Conservation (phyloP, 2,888 invertebrate species). For the Drosophila sordidula region DNA sequence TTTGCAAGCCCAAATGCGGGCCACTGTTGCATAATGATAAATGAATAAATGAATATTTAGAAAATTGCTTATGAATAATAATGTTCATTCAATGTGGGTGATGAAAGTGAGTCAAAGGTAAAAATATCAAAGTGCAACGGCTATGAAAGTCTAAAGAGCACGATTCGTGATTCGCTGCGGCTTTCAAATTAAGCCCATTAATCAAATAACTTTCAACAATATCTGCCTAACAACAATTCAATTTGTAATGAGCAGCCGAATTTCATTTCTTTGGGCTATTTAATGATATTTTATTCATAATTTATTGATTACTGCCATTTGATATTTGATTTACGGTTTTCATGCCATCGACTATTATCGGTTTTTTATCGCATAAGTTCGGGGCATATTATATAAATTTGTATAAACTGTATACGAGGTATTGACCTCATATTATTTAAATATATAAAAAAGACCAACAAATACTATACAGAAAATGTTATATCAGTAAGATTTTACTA, state of each 20-base stretch:
- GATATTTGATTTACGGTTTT: slow-evolving; percentile 9
- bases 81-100: slow-evolving; percentile 38
- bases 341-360: neutral
- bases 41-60: slow-evolving; percentile 41
- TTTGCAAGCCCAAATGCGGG: slow-evolving; percentile 68
- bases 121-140: slow-evolving; percentile 26
- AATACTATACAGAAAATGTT: too few relatives aligned
- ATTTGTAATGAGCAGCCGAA: slow-evolving; percentile 24
- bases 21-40: slow-evolving; percentile 51
- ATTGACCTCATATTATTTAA: neutral
- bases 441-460: too few relatives aligned
- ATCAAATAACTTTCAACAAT: slow-evolving; percentile 52
- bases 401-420: neutral
- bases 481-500: too few relatives aligned
- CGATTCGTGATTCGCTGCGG: neutral
- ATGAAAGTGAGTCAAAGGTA: slow-evolving; percentile 61
- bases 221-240: slow-evolving; percentile 21
- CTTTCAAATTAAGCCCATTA: slow-evolving; percentile 40
- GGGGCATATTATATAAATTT: neutral
- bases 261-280: slow-evolving; percentile 15
- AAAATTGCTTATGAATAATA: slow-evolving; percentile 13
- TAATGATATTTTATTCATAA: slow-evolving; percentile 23
- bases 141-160: slow-evolving; percentile 28
- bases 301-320: neutral
- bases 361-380: neutral